Percentiles rank a stretch among this genome's conserved stretches.
These are phyloP conservation scores for Rhyacophila evoluta DNA, from an alignment of 2,888 invertebrate genomes.

Conservation along the genomic window DNA sequence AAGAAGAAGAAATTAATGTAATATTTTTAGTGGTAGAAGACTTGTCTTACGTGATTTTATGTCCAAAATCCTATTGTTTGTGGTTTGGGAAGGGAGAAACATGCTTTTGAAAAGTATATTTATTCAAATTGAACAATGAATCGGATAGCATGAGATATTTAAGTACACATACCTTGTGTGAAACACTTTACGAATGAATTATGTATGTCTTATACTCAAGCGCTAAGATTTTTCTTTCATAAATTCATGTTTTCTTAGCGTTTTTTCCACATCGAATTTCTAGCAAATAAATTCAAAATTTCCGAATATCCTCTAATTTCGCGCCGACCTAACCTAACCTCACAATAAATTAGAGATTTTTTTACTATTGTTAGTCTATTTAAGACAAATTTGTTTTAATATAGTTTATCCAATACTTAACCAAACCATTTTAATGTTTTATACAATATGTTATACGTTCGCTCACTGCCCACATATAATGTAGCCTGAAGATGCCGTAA, in stretches of 20 bases:
- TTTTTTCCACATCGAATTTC: too few relatives aligned
- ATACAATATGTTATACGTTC: too few relatives aligned
- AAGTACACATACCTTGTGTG: background rate
- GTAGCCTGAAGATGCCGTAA: too few relatives aligned
- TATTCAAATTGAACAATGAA: slow-evolving; percentile 1
- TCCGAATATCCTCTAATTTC: too few relatives aligned
- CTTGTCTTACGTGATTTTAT: background rate
- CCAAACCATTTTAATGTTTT: too few relatives aligned
- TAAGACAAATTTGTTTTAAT: background rate
- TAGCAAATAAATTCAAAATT: too few relatives aligned
- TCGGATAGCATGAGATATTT: background rate
- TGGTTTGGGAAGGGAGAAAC: too few relatives aligned
- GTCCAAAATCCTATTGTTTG: background rate
- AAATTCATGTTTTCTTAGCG: too few relatives aligned
- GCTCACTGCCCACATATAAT: too few relatives aligned
- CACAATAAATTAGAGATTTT: background rate
- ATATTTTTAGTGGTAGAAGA: background rate
- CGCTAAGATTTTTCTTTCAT: background rate
- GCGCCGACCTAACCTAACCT: too few relatives aligned
- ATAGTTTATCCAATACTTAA: background rate
- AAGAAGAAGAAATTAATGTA: too few relatives aligned
- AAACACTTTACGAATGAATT: background rate
- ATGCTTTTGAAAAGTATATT: background rate
- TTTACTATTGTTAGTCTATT: background rate
- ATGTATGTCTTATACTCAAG: background rate